Evolutionary conservation across 64 coral and sea anemone genomes (phyloP).

Genomic region (Dendronephthya gigantea): DNA sequence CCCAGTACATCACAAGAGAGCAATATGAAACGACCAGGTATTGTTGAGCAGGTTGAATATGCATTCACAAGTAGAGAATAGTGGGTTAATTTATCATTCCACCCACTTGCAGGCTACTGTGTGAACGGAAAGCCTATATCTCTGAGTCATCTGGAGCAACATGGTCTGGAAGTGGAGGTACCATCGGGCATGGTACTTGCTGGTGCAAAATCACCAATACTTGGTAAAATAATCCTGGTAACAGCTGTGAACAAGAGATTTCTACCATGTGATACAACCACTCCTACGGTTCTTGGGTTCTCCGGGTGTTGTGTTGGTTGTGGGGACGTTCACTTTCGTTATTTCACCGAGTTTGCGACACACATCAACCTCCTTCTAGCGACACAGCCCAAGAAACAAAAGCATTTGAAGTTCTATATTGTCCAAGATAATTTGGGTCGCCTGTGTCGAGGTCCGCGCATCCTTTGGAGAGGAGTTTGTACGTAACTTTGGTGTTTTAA

Average conservation of each 20-base stretch:
- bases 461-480: slow-evolving; percentile 73
- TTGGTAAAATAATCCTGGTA: slow-evolving; percentile 71
- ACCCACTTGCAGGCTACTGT: slow-evolving; percentile 48
- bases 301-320: slow-evolving; percentile 89
- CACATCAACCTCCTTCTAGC: slow-evolving; percentile 86
- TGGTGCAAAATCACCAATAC: slow-evolving; percentile 84
- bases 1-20: not conserved
- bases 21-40: not conserved
- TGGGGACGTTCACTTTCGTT: slow-evolving; percentile 78
- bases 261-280: slow-evolving; percentile 77
- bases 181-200: slow-evolving; percentile 66
- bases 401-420: slow-evolving; percentile 90
- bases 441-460: slow-evolving; percentile 56
- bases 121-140: slow-evolving; percentile 62
- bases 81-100: too few species aligned
- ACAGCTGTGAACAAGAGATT: slow-evolving; percentile 85
- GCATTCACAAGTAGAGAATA: too few species aligned
- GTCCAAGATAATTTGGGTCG: slow-evolving; percentile 57
- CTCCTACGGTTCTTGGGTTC: slow-evolving; percentile 77
- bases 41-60: not conserved
- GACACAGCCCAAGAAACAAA: slow-evolving; percentile 96
- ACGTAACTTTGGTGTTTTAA: not conserved
- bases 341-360: slow-evolving; percentile 95
- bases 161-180: slow-evolving; percentile 35
- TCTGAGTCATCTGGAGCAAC: slow-evolving; percentile 40